A percentile compares a stretch with the other conserved stretches of the same genome.
These are phyloP conservation scores for Sebastes matsubarae DNA, from an alignment of 2,797 vertebrate genomes.

Conservation along the genomic window DNA sequence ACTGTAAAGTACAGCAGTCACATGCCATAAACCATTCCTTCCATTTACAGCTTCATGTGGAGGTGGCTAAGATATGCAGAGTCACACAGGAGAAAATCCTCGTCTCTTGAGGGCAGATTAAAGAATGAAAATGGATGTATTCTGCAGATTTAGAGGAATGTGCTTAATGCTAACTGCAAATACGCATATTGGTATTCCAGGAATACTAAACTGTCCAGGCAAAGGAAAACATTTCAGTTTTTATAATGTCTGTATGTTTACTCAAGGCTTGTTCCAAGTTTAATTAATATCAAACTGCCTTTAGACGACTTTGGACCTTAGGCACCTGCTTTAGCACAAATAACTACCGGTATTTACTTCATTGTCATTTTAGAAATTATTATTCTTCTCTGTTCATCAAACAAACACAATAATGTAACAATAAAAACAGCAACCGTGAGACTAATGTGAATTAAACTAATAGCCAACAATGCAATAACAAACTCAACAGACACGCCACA, in stretches of 20 bases:
- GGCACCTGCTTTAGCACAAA: not conserved
- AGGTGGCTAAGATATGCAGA: conserved; percentile 70
- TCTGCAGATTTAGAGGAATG: conserved; percentile 52
- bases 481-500: not conserved
- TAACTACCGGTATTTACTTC: not conserved
- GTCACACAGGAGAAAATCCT: conserved; percentile 70
- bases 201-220: not conserved
- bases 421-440: not conserved
- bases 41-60: conserved; percentile 54
- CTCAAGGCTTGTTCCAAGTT: not conserved
- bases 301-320: not conserved
- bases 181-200: conserved; percentile 19
- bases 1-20: conserved; percentile 34
- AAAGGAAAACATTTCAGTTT: not conserved
- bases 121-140: conserved; percentile 49
- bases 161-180: conserved; percentile 36
- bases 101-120: conserved; percentile 60
- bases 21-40: conserved; percentile 43
- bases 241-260: not conserved
- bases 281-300: not conserved
- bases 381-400: not conserved
- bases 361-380: not conserved
- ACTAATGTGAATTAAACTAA: not conserved
- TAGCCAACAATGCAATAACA: not conserved
- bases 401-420: not conserved